phyloP scores from a whole-genome alignment of 1,140 invertebrate genomes.

The Artemia franciscana region DNA sequence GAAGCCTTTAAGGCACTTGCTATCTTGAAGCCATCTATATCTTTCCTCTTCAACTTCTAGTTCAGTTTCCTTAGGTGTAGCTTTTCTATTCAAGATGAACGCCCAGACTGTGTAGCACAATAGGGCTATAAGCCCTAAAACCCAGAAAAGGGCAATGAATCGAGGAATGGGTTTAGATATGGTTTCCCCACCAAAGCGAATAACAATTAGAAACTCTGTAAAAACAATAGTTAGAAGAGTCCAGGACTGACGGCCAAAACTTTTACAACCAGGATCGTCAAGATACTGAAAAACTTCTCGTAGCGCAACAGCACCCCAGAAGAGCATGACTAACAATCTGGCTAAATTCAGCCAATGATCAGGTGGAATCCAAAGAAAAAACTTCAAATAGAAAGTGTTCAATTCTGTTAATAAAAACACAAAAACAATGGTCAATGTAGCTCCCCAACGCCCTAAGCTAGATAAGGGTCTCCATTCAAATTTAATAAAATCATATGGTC shows the following conservation, averaged over 20 bases:
- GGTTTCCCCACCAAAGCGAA: conserved; percentile 31
- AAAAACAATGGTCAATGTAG: conserved; percentile 25
- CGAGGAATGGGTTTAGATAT: conserved; percentile 30
- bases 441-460: conserved; percentile 29
- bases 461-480: conserved; percentile 32
- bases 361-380: conserved; percentile 34
- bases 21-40: background rate
- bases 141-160: no score
- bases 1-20: background rate
- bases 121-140: no score
- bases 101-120: no score
- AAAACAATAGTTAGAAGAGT: conserved; percentile 28
- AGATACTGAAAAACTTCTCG: conserved; percentile 25
- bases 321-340: conserved; percentile 27
- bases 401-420: conserved; percentile 31
- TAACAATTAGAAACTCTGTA: conserved; percentile 30
- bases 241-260: conserved; percentile 32
- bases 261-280: conserved; percentile 30
- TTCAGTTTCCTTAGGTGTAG: background rate
- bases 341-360: conserved; percentile 28
- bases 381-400: conserved; percentile 37
- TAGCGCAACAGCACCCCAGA: conserved; percentile 30
- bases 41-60: background rate
- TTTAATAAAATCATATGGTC: conserved; percentile 32
- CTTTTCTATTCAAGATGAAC: no score